Base-by-base conservation (phyloP, 1,140 invertebrate species). In the Paracyclopina nana region DNA sequence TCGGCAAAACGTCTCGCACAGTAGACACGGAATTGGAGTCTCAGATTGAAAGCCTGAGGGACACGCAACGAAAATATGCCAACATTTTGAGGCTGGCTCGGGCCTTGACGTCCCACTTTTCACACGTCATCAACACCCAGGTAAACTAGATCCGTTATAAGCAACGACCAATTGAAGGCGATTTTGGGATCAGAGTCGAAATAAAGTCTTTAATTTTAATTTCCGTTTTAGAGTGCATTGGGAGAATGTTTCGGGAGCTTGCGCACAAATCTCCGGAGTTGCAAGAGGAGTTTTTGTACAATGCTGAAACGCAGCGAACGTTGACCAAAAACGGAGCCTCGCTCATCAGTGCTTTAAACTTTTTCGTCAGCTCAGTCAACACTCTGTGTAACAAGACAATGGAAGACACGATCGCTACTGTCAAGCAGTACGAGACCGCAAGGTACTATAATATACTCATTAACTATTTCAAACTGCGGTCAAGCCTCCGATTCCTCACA, bases 301-400 rank as follows among this genome's bases (percentile, higher is more conserved):
- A 95, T 68, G 83, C 86, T 26, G 86, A 94, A 68, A 91, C 87
- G 25, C 88, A 95, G 69, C 72, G 84, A 61, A 84, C 82, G 61
- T 68, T 95, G 29, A 84, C 82, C 25, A 88, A 87, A 14, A 92
- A 95, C 68, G 88, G 88, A 16, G 88, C 95, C 69, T 78, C 81
- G 53, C 67, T 96, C 40, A 66, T 94, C 57, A 78, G 79, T 55
- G 88, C 87, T 52, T 72, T 96, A 55, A 88, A 92, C 67, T 94
- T 92, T 69, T 95, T 96, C 68, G 85, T 85, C 58, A 90, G 83
- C 43, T 87, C 85, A 40, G 79, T 96, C 9, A 86, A 86, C 65
- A 96, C 91, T 29, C 69, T 96, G 57, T 88, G 85, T 65, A 83
- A 90, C 66, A 92, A 92, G 70, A 94, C 87, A 24, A 95, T 96